Evolutionary conservation across 2,113 vertebrate species (phyloP), one percentile per base, ranked within the genome.

Genomic region (Serinus canaria): DNA sequence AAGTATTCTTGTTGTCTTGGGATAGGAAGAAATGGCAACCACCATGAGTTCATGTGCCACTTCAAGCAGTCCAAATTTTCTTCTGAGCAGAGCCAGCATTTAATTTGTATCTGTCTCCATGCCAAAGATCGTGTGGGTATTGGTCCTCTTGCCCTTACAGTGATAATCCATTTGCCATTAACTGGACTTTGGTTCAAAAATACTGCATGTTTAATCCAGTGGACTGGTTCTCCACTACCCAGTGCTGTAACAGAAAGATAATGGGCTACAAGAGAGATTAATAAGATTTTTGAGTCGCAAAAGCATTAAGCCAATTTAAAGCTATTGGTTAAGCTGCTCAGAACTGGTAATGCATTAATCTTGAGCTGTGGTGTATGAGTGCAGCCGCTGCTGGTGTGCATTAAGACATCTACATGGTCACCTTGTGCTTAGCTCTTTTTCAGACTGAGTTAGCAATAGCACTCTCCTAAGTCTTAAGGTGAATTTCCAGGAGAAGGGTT

Each of bases 261-360:
- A 89, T 90, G 76, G 25, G n/a, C 86, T 92, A 24, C 28, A 37
- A 84, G 46, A 77, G 53, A 90, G 73, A 92, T 81, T 92, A 96
- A 43, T 88, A 93, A 87, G 79, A 84, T 78, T 89, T 96, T 81
- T 81, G 62, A 93, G 60, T 93, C 0, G 3, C 66, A 82, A 46
- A 96, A 84, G 73, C 16, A 11, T 83, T 90, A 83, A 88, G 83
- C 90, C 73, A 46, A 47, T 95, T 83, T 81, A 85, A 94, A 86
- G 83, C 89, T 90, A 22, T 79, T 83, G 89, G 72, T 87, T 94
- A 93, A 92, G 76, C 86, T 4, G 30, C 76, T 96, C 79, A 86
- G 28, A 96, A 82, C 47, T 73, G 41, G 28, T 95, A 85, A 89
- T 88, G 68, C 50, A 31, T 76, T 83, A 84, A 84, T 95, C 89